Conservation (phyloP, 2,113 vertebrate genomes). For the Pygoscelis antarcticus region DNA sequence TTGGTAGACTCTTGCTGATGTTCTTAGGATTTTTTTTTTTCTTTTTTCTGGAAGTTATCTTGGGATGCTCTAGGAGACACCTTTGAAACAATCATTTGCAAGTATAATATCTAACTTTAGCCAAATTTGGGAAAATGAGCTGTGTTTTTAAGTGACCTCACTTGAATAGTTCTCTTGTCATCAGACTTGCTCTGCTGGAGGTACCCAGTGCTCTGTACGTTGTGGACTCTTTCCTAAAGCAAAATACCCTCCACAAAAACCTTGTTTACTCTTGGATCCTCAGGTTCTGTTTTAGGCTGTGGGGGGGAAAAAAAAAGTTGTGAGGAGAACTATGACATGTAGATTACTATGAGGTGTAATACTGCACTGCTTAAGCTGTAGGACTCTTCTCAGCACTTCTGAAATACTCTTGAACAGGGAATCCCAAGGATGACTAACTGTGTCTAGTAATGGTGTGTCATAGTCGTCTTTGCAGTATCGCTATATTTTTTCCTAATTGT, state of each 20-base stretch:
- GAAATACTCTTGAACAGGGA: background rate
- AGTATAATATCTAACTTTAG: background rate
- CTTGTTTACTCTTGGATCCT: background rate
- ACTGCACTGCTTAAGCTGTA: background rate
- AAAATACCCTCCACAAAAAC: background rate
- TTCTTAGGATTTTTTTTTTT: background rate
- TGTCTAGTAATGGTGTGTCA: background rate
- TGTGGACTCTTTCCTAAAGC: background rate
- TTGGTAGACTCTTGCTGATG: background rate
- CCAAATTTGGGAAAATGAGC: background rate
- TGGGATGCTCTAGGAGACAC: background rate
- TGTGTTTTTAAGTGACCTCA: background rate
- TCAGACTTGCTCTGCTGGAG: background rate
- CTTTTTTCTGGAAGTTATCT: background rate
- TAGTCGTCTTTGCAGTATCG: background rate
- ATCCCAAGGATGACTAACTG: background rate
- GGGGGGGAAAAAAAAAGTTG: background rate
- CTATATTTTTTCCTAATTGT: background rate
- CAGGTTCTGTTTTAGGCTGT: background rate
- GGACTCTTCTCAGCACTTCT: background rate
- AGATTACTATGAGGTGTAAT: background rate
- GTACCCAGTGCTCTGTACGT: background rate
- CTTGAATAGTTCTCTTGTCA: background rate
- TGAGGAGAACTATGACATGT: background rate
- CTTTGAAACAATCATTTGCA: background rate